A percentile compares a stretch with the other conserved stretches of the same genome.
Conservation (phyloP, 2,113 vertebrate species). For the Sinocyclocheilus maitianheensis region DNA sequence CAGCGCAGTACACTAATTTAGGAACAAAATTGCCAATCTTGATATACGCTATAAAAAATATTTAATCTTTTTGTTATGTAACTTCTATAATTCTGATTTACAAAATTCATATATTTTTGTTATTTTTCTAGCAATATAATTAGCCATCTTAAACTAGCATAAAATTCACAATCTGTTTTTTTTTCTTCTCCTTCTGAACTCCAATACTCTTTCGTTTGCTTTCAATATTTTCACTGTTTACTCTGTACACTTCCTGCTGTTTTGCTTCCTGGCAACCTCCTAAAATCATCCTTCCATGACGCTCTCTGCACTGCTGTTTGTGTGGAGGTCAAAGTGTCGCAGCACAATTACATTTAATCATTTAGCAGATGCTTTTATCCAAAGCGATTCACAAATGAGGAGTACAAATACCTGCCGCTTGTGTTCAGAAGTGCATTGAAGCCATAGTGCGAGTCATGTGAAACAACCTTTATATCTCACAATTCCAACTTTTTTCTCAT, state of each 20-base stretch:
- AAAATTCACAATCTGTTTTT: not conserved
- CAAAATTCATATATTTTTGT: not conserved
- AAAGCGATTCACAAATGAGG: not conserved
- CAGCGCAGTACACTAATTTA: not conserved
- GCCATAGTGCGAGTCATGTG: not conserved
- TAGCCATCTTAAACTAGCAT: too few species aligned
- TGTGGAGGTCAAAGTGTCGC: not conserved
- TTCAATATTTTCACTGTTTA: constrained; percentile 3
- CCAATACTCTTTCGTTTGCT: not conserved
- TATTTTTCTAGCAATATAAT: not conserved
- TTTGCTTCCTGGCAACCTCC: not conserved
- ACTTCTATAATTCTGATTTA: not conserved
- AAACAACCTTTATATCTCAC: not conserved
- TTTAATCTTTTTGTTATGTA: not conserved
- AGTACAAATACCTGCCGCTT: not conserved
- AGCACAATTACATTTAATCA: constrained; percentile 12
- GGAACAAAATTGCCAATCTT: not conserved
- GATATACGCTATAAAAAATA: not conserved
- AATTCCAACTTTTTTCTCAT: not conserved
- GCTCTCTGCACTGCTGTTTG: not conserved
- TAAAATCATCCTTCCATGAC: not conserved
- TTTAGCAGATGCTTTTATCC: constrained; percentile 4
- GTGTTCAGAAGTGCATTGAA: not conserved
- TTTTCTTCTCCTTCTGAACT: not conserved
- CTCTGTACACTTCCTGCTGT: not conserved